phyloP scores from a whole-genome alignment of 2,888 invertebrate genomes.

The Ischnura elegans region DNA sequence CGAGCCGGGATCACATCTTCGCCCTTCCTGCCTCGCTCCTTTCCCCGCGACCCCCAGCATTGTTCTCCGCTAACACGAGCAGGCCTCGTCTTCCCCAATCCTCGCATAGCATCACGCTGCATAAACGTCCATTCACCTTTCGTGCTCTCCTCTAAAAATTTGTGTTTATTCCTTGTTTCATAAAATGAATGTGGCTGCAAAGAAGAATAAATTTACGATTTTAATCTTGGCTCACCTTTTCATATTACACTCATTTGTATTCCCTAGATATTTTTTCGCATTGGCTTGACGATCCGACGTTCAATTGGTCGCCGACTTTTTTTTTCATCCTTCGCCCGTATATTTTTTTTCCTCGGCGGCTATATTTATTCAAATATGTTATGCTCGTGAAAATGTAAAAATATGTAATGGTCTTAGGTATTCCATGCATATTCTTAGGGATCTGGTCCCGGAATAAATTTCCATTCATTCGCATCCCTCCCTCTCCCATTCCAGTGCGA shows the following conservation, averaged over 20 bases:
- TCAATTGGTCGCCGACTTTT: neutral
- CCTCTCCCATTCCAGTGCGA: neutral
- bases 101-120: neutral
- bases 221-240: neutral
- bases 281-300: neutral
- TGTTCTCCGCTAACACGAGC: neutral
- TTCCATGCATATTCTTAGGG: constrained; percentile 21
- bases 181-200: neutral
- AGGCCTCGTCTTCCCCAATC: neutral
- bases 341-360: neutral
- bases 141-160: neutral
- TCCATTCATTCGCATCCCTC: neutral
- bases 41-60: neutral
- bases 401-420: neutral
- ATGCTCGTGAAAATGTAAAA: constrained; percentile 9
- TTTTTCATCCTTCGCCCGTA: neutral
- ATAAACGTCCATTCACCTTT: neutral
- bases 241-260: neutral
- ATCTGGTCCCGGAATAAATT: constrained; percentile 19
- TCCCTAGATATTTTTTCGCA: neutral
- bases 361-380: neutral
- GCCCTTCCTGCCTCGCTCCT: neutral
- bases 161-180: neutral
- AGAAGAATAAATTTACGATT: neutral
- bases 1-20: neutral